Conservation (phyloP, 2,113 vertebrate species). For the human region DNA sequence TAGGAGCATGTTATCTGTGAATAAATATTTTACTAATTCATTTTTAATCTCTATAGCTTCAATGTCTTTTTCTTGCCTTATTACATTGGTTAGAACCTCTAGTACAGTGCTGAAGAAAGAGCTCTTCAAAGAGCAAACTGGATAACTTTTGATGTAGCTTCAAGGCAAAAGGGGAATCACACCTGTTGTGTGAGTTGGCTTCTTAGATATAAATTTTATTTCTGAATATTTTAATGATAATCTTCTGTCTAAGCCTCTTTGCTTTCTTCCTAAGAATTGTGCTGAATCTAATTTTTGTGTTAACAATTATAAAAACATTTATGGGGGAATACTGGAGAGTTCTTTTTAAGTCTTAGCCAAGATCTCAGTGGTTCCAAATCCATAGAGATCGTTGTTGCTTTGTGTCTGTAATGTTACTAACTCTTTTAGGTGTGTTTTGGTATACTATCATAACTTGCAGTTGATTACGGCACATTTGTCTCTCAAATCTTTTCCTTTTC, state of each 20-base stretch:
- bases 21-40: not conserved
- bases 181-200: not conserved
- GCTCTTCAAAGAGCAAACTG: not conserved
- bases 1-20: not conserved
- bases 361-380: not conserved
- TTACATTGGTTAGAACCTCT: not conserved
- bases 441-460: not conserved
- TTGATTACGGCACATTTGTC: not conserved
- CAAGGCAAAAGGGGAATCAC: not conserved
- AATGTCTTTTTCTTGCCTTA: not conserved
- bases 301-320: not conserved
- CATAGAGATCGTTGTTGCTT: not conserved
- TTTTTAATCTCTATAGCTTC: not conserved
- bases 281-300: not conserved
- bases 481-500: not conserved
- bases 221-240: not conserved
- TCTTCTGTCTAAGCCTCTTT: not conserved
- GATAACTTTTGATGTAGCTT: not conserved
- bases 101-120: not conserved
- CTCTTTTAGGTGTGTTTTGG: not conserved
- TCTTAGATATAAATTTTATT: not conserved
- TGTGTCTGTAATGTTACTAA: not conserved
- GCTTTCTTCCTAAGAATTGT: not conserved
- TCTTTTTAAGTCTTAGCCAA: not conserved
- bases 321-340: not conserved